Evolutionary conservation across 2,113 vertebrate genomes (phyloP), one percentile per base, ranked within the genome.

Genomic region (Lucifuga dentata): DNA sequence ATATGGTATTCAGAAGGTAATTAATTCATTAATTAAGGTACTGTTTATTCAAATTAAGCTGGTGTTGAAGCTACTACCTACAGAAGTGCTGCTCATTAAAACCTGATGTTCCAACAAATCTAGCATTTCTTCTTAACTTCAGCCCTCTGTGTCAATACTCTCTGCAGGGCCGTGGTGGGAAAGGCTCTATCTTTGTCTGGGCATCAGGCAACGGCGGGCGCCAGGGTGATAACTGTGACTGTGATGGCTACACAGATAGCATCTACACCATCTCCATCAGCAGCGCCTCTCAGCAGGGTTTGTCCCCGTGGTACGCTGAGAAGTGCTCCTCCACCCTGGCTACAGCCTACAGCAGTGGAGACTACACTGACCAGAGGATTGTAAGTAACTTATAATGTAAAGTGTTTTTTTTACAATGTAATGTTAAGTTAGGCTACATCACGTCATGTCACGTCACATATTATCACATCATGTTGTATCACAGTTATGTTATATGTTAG

Each of bases 181-280:
- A 96, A 86, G 98, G 98, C 26, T 99, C 97, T 58, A 98, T 99
- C 90, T 99, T 98, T 0, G 96, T 98, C 15, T 99, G 97, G 98
- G 97, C 97, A n/a, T 99, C 98, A 1, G 97, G 98, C 45, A 99
- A 99, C 0, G 98, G 98, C 10, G 97, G 98, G 1, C 95, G 96
- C 21, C 98, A 99, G 88, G 98, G 96, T 1, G 98, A 99, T 77
- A 98, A 98, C 86, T 99, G 97, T 56, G 98, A 99, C 88, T 99
- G 97, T 2, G 98, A 99, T 0, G 98, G 97, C 29, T 99, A 99
- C 90, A 99, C 97, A 0, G 98, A 99, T 73, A 99, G 98, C 80
- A 96, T 99, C 91, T 99, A 94, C 90, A 99, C 97, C 39, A 94
- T 99, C 89, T 98, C 97, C 68, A 98, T 99, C 88, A 98, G 97